Evolutionary conservation across 2,888 invertebrate species (phyloP).

Genomic region (Chymomyza caudatula): DNA sequence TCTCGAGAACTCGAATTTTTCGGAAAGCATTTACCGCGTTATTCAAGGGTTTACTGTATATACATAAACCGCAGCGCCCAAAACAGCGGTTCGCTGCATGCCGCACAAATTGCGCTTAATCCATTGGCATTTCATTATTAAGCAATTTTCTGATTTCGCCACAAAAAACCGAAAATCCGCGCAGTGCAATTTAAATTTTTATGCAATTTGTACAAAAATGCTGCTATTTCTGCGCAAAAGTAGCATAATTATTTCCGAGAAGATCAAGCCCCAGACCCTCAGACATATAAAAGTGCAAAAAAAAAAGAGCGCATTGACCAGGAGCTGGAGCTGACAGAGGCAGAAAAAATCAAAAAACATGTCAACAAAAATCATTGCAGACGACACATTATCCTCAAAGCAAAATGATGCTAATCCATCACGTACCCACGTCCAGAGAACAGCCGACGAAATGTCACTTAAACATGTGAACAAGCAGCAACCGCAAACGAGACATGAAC

Average conservation of each 20-base stretch:
- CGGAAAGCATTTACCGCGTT: no score
- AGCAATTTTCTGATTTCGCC: conserved; percentile 58
- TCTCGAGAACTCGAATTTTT: no score
- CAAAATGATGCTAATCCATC: conserved; percentile 78
- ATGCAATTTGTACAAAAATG: conserved; percentile 76
- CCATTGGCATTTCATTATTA: conserved; percentile 72
- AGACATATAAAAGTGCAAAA: conserved; percentile 19
- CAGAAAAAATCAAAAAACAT: conserved; percentile 32
- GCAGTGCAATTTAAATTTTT: conserved; percentile 68
- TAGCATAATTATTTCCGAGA: conserved; percentile 77
- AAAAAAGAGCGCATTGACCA: conserved; percentile 32
- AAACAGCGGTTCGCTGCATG: conserved; percentile 30
- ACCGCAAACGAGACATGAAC: conserved; percentile 5
- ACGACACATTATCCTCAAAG: conserved; percentile 74
- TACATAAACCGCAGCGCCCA: conserved; percentile 9
- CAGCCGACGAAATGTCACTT: conserved; percentile 63
- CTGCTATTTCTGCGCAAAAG: conserved; percentile 73
- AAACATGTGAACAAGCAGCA: conserved; percentile 50
- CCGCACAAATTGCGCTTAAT: conserved; percentile 70
- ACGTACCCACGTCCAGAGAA: conserved; percentile 54
- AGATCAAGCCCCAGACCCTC: conserved; percentile 34
- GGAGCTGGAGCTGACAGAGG: no score
- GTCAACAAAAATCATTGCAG: conserved; percentile 73
- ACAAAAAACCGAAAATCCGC: conserved; percentile 29
- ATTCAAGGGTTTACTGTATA: not conserved